These are phyloP conservation scores for Parazoanthus swiftii DNA, from an alignment of 92 coral and sea anemone species.

Conservation along the genomic window DNA sequence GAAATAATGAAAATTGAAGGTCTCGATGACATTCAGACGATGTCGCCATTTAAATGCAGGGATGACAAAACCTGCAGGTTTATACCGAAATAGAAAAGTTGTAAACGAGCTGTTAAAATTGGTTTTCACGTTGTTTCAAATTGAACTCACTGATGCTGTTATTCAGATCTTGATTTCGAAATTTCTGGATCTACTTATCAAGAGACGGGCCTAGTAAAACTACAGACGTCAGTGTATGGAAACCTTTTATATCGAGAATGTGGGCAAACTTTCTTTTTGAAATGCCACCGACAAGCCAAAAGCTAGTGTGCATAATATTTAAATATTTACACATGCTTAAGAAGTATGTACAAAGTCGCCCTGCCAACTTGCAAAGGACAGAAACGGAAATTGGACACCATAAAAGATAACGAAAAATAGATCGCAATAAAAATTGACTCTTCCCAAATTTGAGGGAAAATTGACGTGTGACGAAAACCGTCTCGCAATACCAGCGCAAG, in stretches of 20 bases:
- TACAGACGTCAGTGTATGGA: neutral
- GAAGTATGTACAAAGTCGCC: constrained; percentile 62
- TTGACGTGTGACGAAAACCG: constrained; percentile 19
- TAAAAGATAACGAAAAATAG: constrained; percentile 19
- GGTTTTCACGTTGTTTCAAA: constrained; percentile 19
- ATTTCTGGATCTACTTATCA: neutral
- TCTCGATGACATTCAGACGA: constrained; percentile 28
- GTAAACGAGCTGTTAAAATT: constrained; percentile 32
- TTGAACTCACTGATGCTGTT: neutral
- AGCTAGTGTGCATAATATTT: constrained; percentile 75
- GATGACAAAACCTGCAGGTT: constrained; percentile 10
- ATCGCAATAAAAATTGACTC: constrained; percentile 34
- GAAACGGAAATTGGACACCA: constrained; percentile 34
- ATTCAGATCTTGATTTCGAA: neutral
- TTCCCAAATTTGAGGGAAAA: constrained; percentile 11
- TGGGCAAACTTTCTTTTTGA: constrained; percentile 45
- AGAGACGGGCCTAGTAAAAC: neutral
- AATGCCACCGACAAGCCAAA: constrained; percentile 46
- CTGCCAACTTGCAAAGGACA: constrained; percentile 54
- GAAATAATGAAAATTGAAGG: constrained; percentile 26
- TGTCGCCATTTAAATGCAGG: constrained; percentile 14
- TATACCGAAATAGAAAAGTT: constrained; percentile 9
- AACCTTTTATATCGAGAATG: constrained; percentile 27
- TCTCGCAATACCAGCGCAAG: constrained; percentile 30
- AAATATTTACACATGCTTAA: constrained; percentile 88